Base-by-base conservation (phyloP, 1,140 invertebrate species). In the Caenorhabditis inopinata region DNA sequence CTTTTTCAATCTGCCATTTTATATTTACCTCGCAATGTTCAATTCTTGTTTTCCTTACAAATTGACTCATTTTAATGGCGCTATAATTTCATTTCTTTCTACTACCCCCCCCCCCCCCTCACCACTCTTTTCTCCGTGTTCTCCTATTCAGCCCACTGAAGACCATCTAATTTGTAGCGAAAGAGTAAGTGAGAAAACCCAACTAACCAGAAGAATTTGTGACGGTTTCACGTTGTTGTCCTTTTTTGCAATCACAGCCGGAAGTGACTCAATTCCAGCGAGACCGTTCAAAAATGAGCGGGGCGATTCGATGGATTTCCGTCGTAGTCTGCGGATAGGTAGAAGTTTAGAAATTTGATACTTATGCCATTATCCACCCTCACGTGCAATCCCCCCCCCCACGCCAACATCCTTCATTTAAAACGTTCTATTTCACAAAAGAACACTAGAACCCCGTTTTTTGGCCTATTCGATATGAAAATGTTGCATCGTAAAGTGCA, bases 201-300 rank as follows among this genome's bases (percentile, higher is more conserved):
- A 68, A 68, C 58, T 68, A 68, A 68, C 58, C 58, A 68, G 58
- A 68, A 68, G 58, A 68, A 38, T 14, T 68, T 68, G 58, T n/a
- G 58, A 68, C 58, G 58, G 32, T 21, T 68, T n/a, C n/a, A 68
- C 58, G n/a, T 68, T 68, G 58, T 68, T 68, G 58, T 68, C 58
- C 32, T 68, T 68, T 68, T 68, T 68, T 42, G 58, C 58, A 38
- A 68, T 68, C 58, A 68, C 58, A 21, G 58, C 58, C 58, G 58
- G 58, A 68, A 68, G 58, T 21, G 58, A 68, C 11, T 68, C 58
- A 18, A 68, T 68, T n/a, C 58, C 58, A 9, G 58, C n/a, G 7
- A 68, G 32, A 38, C 58, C 58, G 58, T 68, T 68, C n/a, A 68
- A 12, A 68, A 68, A 68, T 21, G 58, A 38, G 16, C 58, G 58